Evolutionary conservation across 2,113 vertebrate species (phyloP), one percentile per base, ranked within the genome.

Genomic region (Synchiropus splendidus): DNA sequence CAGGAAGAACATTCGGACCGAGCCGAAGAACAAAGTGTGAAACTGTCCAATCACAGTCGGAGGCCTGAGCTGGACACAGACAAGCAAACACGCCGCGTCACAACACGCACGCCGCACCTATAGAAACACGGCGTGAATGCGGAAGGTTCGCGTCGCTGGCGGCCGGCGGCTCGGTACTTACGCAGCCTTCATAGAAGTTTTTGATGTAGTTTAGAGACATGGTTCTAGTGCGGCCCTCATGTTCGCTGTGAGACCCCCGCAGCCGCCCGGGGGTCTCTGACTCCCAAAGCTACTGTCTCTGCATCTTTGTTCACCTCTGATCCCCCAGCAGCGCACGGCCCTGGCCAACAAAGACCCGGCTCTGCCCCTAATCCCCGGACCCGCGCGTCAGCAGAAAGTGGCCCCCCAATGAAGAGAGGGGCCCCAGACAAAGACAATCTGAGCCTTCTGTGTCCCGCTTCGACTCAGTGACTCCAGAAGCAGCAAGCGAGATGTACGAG

Each of bases 11-110:
- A 87, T 87, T 46, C 76, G 65, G 44, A 90, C 85, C 0, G 84
- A 92, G 46, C 89, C 89, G 61, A 92, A 94, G 83, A 92, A 92
- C 72, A 90, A 82, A 12, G 87, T 88, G 75, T 90, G 89, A 83
- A 91, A 92, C 52, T 91, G 87, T 48, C 88, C 88, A 39, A 86
- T 89, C 78, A 90, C 88, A 0, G 82, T 90, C 27, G 89, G 87
- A 72, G 87, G 88, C 75, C 88, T 87, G 72, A 91, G 84, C 89
- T 94, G 68, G 17, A 48, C 18, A 38, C 32, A 61, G 33, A 51
- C 31, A 48, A 12, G 47, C 21, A 42, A 33, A 37, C 13, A 45
- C 15, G n/a, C n/a, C n/a, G n/a, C n/a, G n/a, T n/a, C 8, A 27
- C 8, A 27, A 27, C 21, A 27, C 21, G n/a, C n/a, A n/a, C n/a